phyloP scores from a whole-genome alignment of 2,888 invertebrate genomes.

The Troilus luridus region DNA sequence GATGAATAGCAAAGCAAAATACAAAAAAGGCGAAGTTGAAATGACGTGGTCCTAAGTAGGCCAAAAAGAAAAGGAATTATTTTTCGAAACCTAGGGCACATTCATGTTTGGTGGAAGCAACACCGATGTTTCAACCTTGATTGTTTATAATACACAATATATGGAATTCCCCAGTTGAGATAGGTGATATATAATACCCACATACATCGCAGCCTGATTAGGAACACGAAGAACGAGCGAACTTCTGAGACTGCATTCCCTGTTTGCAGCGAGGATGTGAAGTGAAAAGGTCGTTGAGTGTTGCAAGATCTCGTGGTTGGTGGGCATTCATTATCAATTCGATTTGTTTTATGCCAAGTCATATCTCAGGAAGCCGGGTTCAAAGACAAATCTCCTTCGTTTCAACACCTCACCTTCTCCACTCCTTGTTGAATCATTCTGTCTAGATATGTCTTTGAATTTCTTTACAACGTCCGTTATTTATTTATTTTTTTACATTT shows the following conservation, averaged over 20 bases:
- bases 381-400: constrained; percentile 15
- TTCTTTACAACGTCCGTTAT: background rate
- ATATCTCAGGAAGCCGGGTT: constrained; percentile 23
- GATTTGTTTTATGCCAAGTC: constrained; percentile 44
- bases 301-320: constrained; percentile 40
- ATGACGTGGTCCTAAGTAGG: too few relatives aligned
- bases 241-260: background rate
- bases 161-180: background rate
- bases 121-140: background rate
- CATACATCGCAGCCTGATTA: background rate
- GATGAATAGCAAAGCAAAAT: too few relatives aligned
- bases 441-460: background rate
- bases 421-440: constrained; percentile 6
- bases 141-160: background rate
- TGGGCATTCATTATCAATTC: constrained; percentile 42
- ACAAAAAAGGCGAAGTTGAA: too few relatives aligned
- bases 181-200: constrained; percentile 7
- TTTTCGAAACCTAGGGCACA: too few relatives aligned
- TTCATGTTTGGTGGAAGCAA: too few relatives aligned
- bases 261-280: background rate
- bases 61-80: too few relatives aligned
- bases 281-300: background rate
- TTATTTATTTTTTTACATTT: background rate
- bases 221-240: background rate
- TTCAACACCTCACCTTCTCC: constrained; percentile 25